Base-by-base conservation (phyloP, 53 echinoderm and acorn worm genomes). In the Zoroaster sp. region DNA sequence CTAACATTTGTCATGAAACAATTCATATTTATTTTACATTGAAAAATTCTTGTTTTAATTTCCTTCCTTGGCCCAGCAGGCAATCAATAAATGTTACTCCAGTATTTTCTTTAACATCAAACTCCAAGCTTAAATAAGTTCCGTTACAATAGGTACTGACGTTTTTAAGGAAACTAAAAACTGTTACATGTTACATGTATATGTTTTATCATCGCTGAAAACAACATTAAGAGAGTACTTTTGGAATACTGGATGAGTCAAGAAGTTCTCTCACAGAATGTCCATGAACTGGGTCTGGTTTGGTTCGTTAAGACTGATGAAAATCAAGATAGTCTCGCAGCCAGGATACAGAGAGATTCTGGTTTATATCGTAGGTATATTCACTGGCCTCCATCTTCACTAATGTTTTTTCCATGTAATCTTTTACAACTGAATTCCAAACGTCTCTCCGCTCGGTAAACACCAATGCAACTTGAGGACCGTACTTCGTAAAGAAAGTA, bases 61-160 rank as follows among this genome's bases (percentile, higher is more conserved):
- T n/a, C n/a, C n/a, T n/a, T n/a, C n/a, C n/a, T 88, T 89, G 38
- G 95, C 95, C 81, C 25, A 95, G 94, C 11, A 94, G 88, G 73
- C 89, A 98, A 30, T 89, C 94, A 10, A 87, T 83, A 8, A 89
- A 75, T 31, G 88, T 47, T 17, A 90, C 69, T 10, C 76, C 68
- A 5, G 89, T 45, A 3, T 83, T 63, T 11, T 66, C 36, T 1
- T 90, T 86, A 35, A 97, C 88, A 15, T 92, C 69, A 55, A 97
- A 90, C 95, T 80, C 0, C 95, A 97, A 4, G 91, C 91, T 31
- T 73, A 73, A 47, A 97, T n/a, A n/a, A n/a, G n/a, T n/a, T n/a
- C n/a, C n/a, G n/a, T n/a, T n/a, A n/a, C n/a, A n/a, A n/a, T n/a
- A n/a, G n/a, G n/a, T n/a, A n/a, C n/a, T n/a, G n/a, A n/a, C n/a